Evolutionary conservation across 2,888 invertebrate genomes (phyloP), one percentile per base, ranked within the genome.

Genomic region (Brenthis ino): DNA sequence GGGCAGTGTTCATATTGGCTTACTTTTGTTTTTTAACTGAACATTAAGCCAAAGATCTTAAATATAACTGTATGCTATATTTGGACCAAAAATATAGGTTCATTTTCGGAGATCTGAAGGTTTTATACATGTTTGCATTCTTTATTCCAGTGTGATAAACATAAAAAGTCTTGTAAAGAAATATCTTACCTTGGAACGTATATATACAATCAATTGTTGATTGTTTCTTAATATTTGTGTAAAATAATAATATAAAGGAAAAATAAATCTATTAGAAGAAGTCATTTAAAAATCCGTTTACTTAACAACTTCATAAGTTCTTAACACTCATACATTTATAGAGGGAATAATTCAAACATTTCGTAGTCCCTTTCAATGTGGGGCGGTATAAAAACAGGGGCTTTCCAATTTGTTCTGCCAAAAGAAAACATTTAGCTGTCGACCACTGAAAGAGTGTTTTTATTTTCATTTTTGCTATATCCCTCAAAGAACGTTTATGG

Each of bases 371-470:
- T 58, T 48, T 60, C 60, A 60, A 50, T 33, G 50, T 50, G 48
- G 60, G 48, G 50, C 50, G n/a, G 28, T 63, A 63, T 20, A 63
- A 81, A 80, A 83, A 81, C 82, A 82, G 80, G 73, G 75, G 79
- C 82, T 82, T 85, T 87, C 82, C 86, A 87, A 87, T 88, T 86
- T 82, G 79, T 81, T 79, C 76, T 80, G 74, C 76, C 74, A 77
- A 79, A 82, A 82, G 83, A 81, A 83, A 86, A 85, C 82, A 85
- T 85, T 85, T 80, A 81, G 79, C 77, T 78, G 81, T 77, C 79
- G 77, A 77, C 79, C 74, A 74, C 72, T 78, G 75, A 75, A 76
- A 75, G 77, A 76, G 77, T 78, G 77, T 81, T 80, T 79, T 80
- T 84, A 81, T 80, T 80, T 81, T 71, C 67, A 56, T 77, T 78